A percentile compares a stretch with the other conserved stretches of the same genome.
Conservation (phyloP, 2,888 invertebrate species). For the Incurvaria masculella region DNA sequence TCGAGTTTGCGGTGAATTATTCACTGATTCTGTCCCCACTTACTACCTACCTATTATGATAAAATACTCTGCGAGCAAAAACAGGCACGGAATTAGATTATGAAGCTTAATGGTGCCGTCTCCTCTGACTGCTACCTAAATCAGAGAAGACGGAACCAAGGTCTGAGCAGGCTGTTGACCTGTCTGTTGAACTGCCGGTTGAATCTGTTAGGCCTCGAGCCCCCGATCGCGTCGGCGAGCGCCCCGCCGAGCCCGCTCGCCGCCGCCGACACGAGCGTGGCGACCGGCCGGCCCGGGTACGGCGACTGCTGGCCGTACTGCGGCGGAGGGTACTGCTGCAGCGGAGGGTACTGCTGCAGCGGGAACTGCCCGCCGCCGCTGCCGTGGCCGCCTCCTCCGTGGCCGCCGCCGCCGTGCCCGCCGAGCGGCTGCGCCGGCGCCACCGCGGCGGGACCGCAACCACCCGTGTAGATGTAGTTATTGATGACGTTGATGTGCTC, state of each 20-base stretch:
- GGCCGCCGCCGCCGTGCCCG: constrained; percentile 18
- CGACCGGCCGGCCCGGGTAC: constrained; percentile 26
- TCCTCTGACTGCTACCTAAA: too few relatives aligned
- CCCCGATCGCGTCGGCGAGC: constrained; percentile 38
- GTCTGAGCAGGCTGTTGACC: constrained; percentile 34
- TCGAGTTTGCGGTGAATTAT: too few relatives aligned
- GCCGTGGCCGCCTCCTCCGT: constrained; percentile 14
- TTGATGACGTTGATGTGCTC: constrained; percentile 31
- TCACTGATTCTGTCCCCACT: too few relatives aligned
- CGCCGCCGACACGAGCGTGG: constrained; percentile 36
- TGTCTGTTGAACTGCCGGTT: constrained; percentile 37
- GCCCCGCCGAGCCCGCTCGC: constrained; percentile 54
- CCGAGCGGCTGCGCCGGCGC: constrained; percentile 5
- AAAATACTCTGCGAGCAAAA: too few relatives aligned
- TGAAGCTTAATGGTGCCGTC: too few relatives aligned
- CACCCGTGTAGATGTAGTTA: constrained; percentile 40
- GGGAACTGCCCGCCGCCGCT: constrained; percentile 15
- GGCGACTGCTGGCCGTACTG: constrained; percentile 16
- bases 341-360: constrained; percentile 12
- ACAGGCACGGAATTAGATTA: too few relatives aligned
- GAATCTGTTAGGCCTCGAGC: constrained; percentile 32
- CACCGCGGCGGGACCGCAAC: constrained; percentile 1
- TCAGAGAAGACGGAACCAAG: constrained; percentile 38
- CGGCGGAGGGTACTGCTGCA: constrained; percentile 18
- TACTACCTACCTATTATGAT: too few relatives aligned